Evolutionary conservation across 2,888 invertebrate genomes (phyloP).

Genomic region (Homarus gammarus): DNA sequence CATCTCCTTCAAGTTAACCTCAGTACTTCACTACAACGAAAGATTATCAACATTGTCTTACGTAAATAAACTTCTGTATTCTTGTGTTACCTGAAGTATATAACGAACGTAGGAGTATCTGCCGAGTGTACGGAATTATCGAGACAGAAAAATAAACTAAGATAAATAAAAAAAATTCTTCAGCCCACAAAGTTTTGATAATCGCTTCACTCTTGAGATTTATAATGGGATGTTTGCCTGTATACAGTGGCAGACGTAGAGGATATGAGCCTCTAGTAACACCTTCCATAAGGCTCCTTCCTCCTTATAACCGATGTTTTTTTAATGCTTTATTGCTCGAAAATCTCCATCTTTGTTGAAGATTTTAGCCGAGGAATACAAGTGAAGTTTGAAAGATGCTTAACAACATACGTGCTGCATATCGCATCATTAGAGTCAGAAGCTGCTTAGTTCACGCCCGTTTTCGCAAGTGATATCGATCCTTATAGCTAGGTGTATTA

Average conservation of each 20-base stretch:
- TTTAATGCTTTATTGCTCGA: slow-evolving; percentile 59
- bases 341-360: slow-evolving; percentile 65
- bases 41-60: too few species aligned
- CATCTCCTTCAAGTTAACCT: too few species aligned
- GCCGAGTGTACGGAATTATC: slow-evolving; percentile 35
- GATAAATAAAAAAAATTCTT: neutral
- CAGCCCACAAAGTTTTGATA: slow-evolving; percentile 63
- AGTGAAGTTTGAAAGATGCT: slow-evolving; percentile 71
- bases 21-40: too few species aligned
- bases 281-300: slow-evolving; percentile 10
- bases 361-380: slow-evolving; percentile 70
- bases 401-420: slow-evolving; percentile 67
- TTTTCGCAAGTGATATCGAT: neutral
- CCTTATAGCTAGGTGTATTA: neutral
- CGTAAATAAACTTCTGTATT: too few species aligned
- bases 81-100: too few species aligned
- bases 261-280: slow-evolving; percentile 11
- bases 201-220: slow-evolving; percentile 56
- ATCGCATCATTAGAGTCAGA: slow-evolving; percentile 70
- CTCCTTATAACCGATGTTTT: slow-evolving; percentile 10
- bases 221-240: slow-evolving; percentile 58
- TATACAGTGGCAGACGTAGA: slow-evolving; percentile 15
- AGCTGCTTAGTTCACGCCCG: slow-evolving; percentile 57
- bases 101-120: too few species aligned
- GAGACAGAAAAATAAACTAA: slow-evolving; percentile 34